Evolutionary conservation across 2,113 vertebrate species (phyloP).

Genomic region (Crotalus horridus): DNA sequence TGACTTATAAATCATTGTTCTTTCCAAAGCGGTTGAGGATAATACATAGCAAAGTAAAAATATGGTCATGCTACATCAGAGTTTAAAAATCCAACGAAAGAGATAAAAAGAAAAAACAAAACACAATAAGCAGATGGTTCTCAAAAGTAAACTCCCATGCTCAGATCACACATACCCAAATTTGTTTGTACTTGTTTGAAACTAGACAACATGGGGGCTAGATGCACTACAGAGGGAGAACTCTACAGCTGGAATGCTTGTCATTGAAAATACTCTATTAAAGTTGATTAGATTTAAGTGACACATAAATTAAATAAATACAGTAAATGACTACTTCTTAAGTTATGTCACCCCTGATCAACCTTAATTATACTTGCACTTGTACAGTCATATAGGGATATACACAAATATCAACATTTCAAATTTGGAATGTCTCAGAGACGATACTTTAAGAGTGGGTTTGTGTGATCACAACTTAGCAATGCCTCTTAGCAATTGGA

Average conservation of each 20-base stretch:
- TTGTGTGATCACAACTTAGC: background rate
- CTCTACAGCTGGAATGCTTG: background rate
- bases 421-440: background rate
- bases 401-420: background rate
- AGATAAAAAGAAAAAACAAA: background rate
- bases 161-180: background rate
- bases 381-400: background rate
- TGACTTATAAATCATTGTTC: background rate
- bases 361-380: background rate
- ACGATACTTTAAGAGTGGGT: background rate
- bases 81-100: background rate
- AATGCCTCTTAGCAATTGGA: background rate
- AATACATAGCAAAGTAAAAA: background rate
- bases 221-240: background rate
- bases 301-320: background rate
- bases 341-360: background rate
- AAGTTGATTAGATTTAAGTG: background rate
- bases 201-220: background rate
- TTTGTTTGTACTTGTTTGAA: background rate
- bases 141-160: background rate
- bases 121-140: background rate
- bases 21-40: background rate
- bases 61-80: background rate
- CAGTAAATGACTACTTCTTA: background rate
- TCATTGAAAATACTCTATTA: background rate